A percentile compares a stretch with the other conserved stretches of the same genome.
These are phyloP conservation scores for Thaumatotibia leucotreta DNA, from an alignment of 1,140 invertebrate genomes.

Conservation along the genomic window DNA sequence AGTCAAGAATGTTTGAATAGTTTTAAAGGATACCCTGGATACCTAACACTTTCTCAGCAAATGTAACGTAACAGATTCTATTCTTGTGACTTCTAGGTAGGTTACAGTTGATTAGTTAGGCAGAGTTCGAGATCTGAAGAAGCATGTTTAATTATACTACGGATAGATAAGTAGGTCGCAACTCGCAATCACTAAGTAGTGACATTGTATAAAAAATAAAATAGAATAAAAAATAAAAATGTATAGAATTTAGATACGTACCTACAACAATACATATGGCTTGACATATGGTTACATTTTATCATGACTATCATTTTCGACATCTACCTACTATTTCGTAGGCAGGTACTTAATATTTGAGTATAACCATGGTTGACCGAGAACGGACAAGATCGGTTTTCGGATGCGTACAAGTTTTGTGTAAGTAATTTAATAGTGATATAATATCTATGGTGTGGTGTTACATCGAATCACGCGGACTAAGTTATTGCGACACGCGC, in stretches of 20 bases:
- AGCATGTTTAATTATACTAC: not conserved
- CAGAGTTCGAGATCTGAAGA: not conserved
- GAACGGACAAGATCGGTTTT: not conserved
- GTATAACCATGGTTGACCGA: not conserved
- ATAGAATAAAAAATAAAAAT: no score
- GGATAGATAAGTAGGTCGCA: no score
- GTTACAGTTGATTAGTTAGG: not conserved
- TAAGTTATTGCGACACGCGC: not conserved
- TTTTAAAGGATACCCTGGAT: not conserved
- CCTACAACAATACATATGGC: no score
- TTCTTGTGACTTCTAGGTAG: not conserved
- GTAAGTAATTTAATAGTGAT: not conserved
- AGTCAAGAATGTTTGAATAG: not conserved
- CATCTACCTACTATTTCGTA: no score
- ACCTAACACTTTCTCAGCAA: not conserved
- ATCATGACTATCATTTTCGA: no score
- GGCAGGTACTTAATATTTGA: no score
- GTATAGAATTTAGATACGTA: no score
- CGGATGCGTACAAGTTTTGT: not conserved
- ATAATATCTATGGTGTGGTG: not conserved
- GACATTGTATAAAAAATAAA: no score
- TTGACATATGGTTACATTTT: no score
- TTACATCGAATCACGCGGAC: not conserved
- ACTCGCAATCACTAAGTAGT: no score
- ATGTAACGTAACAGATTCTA: not conserved